These are phyloP conservation scores for Thunnus maccoyii DNA, from an alignment of 2,113 vertebrate genomes.

Conservation along the genomic window DNA sequence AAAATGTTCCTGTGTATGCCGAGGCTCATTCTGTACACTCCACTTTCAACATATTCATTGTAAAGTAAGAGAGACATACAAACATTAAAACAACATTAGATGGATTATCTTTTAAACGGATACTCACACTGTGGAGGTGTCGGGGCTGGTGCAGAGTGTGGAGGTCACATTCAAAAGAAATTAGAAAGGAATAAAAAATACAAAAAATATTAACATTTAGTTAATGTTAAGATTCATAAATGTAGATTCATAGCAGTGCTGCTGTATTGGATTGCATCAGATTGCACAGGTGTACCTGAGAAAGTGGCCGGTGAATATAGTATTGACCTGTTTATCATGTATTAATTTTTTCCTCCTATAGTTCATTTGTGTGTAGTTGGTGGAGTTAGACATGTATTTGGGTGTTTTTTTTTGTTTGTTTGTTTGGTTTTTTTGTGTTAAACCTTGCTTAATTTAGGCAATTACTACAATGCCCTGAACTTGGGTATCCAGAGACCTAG, in stretches of 20 bases:
- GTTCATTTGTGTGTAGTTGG: too few species aligned
- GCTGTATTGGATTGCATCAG: too few species aligned
- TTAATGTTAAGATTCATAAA: neutral
- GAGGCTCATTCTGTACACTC: neutral
- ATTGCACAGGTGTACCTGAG: neutral
- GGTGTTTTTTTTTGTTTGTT: too few species aligned
- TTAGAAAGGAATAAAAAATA: neutral
- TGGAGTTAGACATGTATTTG: too few species aligned
- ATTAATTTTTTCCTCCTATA: too few species aligned
- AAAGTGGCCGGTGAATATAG: too few species aligned
- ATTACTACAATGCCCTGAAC: too few species aligned
- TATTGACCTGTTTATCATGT: too few species aligned
- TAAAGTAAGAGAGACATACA: neutral
- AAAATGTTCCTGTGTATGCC: neutral
- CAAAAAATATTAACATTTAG: slow-evolving; percentile 1
- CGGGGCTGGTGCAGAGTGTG: neutral
- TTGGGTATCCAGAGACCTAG: too few species aligned
- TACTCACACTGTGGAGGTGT: slow-evolving; percentile 60
- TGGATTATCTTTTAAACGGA: neutral
- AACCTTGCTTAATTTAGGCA: too few species aligned
- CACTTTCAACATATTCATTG: neutral
- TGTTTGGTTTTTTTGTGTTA: too few species aligned
- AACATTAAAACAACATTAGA: neutral
- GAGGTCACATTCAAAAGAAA: neutral
- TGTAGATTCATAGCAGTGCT: neutral